phyloP scores from a whole-genome alignment of 1,140 invertebrate species.

The Helicoverpa zea region DNA sequence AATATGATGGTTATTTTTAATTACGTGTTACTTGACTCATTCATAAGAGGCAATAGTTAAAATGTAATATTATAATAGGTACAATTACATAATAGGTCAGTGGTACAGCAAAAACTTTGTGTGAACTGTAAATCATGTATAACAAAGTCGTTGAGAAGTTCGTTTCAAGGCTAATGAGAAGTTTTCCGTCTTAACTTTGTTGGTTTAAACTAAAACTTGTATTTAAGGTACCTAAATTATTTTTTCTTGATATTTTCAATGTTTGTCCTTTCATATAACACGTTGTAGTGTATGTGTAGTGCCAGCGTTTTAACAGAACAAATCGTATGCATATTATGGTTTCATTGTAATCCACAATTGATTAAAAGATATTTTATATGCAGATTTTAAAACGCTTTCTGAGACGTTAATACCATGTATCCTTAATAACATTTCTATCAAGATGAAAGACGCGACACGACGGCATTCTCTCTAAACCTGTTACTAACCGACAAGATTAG shows the following conservation, averaged over 20 bases:
- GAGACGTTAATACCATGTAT: too few species aligned
- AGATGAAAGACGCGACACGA: too few species aligned
- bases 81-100: constrained; percentile 2
- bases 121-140: constrained; percentile 33
- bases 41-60: constrained; percentile 8
- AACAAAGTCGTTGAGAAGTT: constrained; percentile 25
- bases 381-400: too few species aligned
- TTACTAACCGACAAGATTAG: constrained; percentile 3
- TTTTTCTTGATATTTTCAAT: neutral
- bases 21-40: neutral
- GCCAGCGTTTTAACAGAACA: too few species aligned
- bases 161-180: constrained; percentile 35
- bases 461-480: neutral
- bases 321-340: too few species aligned
- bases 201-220: constrained; percentile 17
- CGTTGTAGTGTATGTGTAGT: too few species aligned
- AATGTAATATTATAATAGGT: neutral
- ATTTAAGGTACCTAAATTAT: neutral
- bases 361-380: too few species aligned
- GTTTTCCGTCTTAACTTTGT: constrained; percentile 26
- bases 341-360: neutral
- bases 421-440: too few species aligned
- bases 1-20: neutral
- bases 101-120: constrained; percentile 22
- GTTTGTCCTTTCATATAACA: neutral